Base-by-base conservation (phyloP, 2,113 vertebrate species). In the Morone chrysops region DNA sequence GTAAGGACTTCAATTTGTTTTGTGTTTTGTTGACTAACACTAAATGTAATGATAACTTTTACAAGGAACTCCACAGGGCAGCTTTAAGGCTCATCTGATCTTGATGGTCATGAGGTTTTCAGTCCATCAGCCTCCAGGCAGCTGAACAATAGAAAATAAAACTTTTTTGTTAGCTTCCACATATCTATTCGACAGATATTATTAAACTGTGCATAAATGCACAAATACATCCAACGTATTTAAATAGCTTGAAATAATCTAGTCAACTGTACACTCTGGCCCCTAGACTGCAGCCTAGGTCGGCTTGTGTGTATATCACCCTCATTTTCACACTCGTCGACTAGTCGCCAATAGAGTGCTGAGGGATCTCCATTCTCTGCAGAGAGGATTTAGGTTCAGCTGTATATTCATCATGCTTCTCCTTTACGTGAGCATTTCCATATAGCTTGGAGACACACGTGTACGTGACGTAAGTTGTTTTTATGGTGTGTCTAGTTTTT, bases 401-500 rank as follows among this genome's bases (percentile, higher is more conserved):
- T 71, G 1, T 50, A 69, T 67, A 70, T 88, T 79, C 62, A 84
- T 47, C 16, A 41, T 56, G 20, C 38, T 6, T 43, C 43, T 17
- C 45, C 14, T 70, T 68, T 74, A 57, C 6, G 2, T 70, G n/a
- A 75, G 31, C 43, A 57, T 80, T 86, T 86, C 77, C 66, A 59
- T 75, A 65, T 75, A 65, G 60, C 63, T 74, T 56, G 60, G 60
- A 82, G 76, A 69, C 78, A 75, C 12, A 43, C 7, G 16, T 22
- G 70, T 77, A 84, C 65, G 69, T 75, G 62, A 80, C 60, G 12
- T 56, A 65, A 38, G 45, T 80, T 78, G 62, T 51, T 47, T 38
- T 78, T 9, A 65, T 68, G 13, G 59, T 53, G 10, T 57, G 7
- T 78, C 12, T 66, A 6, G 4, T 4, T 31, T 12, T 41, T 2